These are phyloP conservation scores for Drosophila macrospina DNA, from an alignment of 2,888 invertebrate genomes.

Conservation along the genomic window DNA sequence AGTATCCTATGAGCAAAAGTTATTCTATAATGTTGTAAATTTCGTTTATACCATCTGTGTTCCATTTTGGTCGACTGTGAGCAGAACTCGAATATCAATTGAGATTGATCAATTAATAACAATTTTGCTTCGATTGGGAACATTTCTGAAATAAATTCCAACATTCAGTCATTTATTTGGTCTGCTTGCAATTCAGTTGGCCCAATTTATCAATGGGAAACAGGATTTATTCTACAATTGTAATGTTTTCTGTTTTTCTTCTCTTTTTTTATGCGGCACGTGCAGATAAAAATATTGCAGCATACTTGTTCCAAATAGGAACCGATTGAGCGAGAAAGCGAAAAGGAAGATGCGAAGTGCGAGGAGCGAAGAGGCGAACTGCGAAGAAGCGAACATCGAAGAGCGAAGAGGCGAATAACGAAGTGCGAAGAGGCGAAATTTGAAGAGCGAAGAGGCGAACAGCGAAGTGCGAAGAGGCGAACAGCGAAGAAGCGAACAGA, in stretches of 20 bases:
- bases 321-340: neutral
- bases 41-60: no score
- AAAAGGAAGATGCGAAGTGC: neutral
- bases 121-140: neutral
- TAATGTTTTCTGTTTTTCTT: conserved; percentile 9
- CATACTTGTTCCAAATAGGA: neutral
- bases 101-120: neutral
- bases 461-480: no score
- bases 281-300: conserved; percentile 11
- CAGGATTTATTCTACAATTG: conserved; percentile 23
- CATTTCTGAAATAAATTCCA: conserved; percentile 12
- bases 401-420: neutral
- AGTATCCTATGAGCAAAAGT: no score
- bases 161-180: conserved; percentile 5
- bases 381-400: neutral
- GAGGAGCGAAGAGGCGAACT: neutral
- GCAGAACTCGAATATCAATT: no score
- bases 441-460: no score
- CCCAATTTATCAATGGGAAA: conserved; percentile 18
- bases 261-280: conserved; percentile 20
- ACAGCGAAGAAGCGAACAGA: neutral
- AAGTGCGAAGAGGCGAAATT: neutral
- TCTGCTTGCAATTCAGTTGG: neutral
- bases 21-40: no score
- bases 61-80: no score